Percentiles rank a stretch among this genome's conserved stretches.
These are phyloP conservation scores for Leucosticte australis DNA, from an alignment of 2,113 vertebrate species.

Conservation along the genomic window DNA sequence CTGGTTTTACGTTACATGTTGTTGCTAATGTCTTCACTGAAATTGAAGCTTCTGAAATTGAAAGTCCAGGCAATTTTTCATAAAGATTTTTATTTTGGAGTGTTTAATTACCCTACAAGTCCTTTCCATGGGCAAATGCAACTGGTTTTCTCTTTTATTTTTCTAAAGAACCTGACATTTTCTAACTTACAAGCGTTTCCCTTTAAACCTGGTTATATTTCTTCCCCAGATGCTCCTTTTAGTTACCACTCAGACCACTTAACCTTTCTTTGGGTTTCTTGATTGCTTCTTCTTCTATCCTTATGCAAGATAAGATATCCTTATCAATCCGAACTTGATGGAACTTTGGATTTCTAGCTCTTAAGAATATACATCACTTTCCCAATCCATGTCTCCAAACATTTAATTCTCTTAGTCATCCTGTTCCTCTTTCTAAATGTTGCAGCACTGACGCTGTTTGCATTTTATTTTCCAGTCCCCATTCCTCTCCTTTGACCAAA, in stretches of 20 bases:
- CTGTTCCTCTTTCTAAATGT: background rate
- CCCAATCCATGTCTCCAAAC: background rate
- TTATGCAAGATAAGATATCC: background rate
- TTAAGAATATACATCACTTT: background rate
- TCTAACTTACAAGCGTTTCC: background rate
- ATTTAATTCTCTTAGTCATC: background rate
- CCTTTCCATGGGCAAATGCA: background rate
- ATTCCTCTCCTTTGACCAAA: background rate
- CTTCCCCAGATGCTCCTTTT: background rate
- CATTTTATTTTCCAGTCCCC: background rate
- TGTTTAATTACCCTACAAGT: background rate
- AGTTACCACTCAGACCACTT: background rate
- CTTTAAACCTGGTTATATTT: background rate
- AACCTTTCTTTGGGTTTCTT: background rate
- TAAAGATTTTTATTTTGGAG: background rate
- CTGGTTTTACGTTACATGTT: background rate
- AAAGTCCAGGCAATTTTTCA: background rate
- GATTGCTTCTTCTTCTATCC: background rate
- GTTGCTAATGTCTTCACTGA: background rate
- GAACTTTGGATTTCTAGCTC: background rate
- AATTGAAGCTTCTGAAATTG: background rate
- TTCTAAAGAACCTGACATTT: background rate
- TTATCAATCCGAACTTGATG: background rate
- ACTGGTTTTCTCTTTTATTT: background rate
- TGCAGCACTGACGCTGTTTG: background rate